Evolutionary conservation across 2,113 vertebrate species (phyloP).

Genomic region (Gnathonemus longibarbis): DNA sequence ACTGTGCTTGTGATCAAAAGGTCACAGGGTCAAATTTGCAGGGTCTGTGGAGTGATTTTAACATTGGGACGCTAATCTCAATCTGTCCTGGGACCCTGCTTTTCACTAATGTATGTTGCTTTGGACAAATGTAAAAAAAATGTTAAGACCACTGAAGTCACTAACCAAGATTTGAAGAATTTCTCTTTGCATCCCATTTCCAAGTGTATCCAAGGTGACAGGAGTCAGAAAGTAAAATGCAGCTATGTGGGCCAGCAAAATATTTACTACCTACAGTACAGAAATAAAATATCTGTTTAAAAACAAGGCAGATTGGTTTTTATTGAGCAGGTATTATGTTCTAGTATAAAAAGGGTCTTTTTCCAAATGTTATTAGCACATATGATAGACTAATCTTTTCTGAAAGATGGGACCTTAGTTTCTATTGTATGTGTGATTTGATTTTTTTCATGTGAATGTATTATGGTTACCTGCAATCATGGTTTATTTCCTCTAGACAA

Average conservation of each 20-base stretch:
- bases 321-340: not conserved
- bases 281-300: not conserved
- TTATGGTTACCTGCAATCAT: not conserved
- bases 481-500: not conserved
- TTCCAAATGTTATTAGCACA: not conserved
- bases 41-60: not conserved
- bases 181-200: not conserved
- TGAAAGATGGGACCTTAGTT: not conserved
- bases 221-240: not conserved
- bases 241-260: not conserved
- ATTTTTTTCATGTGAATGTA: not conserved
- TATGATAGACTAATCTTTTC: not conserved
- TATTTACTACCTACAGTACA: not conserved
- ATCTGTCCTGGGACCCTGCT: not conserved
- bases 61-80: not conserved
- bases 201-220: not conserved
- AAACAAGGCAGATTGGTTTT: not conserved
- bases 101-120: not conserved
- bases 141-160: not conserved
- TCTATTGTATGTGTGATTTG: not conserved
- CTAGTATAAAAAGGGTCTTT: not conserved
- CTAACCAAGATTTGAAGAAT: not conserved
- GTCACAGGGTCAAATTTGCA: not conserved
- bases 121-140: not conserved
- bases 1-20: not conserved